Evolutionary conservation across 1,140 invertebrate species (phyloP).

Genomic region (Brachionus paranguensis): DNA sequence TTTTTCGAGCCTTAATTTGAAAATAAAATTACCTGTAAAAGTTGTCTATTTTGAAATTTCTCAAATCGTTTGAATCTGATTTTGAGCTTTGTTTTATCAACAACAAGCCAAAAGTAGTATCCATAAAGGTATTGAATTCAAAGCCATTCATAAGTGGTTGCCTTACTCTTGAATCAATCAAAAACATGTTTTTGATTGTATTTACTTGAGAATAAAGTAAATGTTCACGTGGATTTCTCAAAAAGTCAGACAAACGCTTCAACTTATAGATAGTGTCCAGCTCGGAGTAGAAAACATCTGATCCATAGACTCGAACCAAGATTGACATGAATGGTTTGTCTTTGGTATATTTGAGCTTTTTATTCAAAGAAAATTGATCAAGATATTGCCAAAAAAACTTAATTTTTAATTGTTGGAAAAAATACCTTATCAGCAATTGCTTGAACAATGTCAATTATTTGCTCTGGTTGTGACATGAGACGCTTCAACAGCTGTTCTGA

Average conservation of each 20-base stretch:
- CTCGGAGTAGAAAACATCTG: slow-evolving; percentile 39
- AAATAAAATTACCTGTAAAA: neutral
- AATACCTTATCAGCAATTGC: neutral
- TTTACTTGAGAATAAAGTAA: slow-evolving; percentile 29
- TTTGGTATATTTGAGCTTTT: neutral
- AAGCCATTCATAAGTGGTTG: slow-evolving; percentile 36
- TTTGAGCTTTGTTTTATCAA: slow-evolving; percentile 26
- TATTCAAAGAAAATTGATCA: neutral
- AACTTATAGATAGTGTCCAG: neutral
- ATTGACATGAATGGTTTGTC: slow-evolving; percentile 32
- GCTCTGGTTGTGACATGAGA: neutral
- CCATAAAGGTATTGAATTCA: slow-evolving; percentile 34
- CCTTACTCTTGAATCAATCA: slow-evolving; percentile 28
- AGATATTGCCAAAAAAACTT: neutral
- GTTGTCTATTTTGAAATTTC: slow-evolving; percentile 12
- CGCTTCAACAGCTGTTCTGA: neutral
- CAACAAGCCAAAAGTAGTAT: slow-evolving; percentile 1
- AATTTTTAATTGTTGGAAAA: neutral
- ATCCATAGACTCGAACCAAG: slow-evolving; percentile 28
- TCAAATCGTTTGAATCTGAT: neutral
- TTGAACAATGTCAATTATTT: slow-evolving; percentile 21
- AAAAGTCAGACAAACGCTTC: slow-evolving; percentile 1
- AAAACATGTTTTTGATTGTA: slow-evolving; percentile 36
- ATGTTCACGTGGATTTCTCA: slow-evolving; percentile 7
- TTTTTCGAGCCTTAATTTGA: neutral